phyloP scores from a whole-genome alignment of 2,797 vertebrate species.

The Myripristis murdjan region DNA sequence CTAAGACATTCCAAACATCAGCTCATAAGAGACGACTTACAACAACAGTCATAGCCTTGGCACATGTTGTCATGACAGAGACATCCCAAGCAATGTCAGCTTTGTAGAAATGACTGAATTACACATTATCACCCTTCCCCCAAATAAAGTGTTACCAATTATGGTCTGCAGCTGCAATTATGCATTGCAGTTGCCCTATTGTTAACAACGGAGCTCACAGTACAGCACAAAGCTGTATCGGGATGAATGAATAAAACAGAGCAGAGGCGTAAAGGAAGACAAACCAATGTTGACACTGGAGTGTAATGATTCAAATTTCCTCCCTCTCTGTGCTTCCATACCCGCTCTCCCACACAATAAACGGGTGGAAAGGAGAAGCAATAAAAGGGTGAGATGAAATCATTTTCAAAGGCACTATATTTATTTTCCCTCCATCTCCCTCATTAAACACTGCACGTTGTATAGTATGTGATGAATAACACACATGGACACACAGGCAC shows the following conservation, averaged over 20 bases:
- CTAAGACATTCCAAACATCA: no score
- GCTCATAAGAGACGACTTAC: no score
- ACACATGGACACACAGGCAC: constrained; percentile 33
- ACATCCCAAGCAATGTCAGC: no score
- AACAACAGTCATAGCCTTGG: no score
- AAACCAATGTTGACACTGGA: constrained; percentile 69
- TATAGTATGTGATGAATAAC: constrained; percentile 58
- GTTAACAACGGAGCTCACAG: constrained; percentile 37
- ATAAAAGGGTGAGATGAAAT: constrained; percentile 79
- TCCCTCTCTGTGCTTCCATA: constrained; percentile 51
- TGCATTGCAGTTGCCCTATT: constrained; percentile 25
- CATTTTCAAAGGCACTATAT: constrained; percentile 71
- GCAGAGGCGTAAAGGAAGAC: constrained; percentile 59
- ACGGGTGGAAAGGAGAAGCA: constrained; percentile 75
- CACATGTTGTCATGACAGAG: no score
- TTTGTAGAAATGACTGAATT: no score
- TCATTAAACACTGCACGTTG: constrained; percentile 66
- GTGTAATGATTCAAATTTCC: constrained; percentile 68
- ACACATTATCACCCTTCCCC: no score
- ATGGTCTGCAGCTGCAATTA: no score
- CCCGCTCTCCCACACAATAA: constrained; percentile 64
- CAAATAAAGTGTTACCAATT: no score
- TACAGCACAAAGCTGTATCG: constrained; percentile 25
- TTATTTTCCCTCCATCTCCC: constrained; percentile 67
- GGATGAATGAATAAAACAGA: constrained; percentile 47